A percentile compares a stretch with the other conserved stretches of the same genome.
Conservation (phyloP, 2,797 vertebrate genomes). For the Lerista edwardsae region DNA sequence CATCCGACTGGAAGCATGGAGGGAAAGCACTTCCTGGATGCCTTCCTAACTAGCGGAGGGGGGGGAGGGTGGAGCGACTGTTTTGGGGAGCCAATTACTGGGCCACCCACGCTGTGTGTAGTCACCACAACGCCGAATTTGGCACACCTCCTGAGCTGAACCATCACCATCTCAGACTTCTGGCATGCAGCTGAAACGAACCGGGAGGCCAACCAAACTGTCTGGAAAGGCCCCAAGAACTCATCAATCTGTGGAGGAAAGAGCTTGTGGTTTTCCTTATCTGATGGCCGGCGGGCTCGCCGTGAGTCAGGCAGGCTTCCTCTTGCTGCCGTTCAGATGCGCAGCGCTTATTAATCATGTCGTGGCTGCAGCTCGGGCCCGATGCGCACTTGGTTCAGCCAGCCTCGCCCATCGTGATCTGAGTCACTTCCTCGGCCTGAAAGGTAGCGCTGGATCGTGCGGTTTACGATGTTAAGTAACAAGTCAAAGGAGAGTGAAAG, state of each 20-base stretch:
- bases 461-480: neutral
- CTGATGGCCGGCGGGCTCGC: neutral
- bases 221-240: neutral
- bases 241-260: neutral
- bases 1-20: neutral
- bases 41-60: neutral
- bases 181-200: neutral
- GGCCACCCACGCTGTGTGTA: neutral
- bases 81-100: neutral
- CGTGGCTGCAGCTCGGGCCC: neutral
- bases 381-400: neutral
- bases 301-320: conserved; percentile 1
- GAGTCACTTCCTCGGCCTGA: conserved; percentile 14
- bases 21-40: neutral
- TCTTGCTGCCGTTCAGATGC: neutral
- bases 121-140: neutral
- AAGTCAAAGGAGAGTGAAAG: neutral
- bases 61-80: too few species aligned
- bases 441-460: neutral
- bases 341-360: neutral
- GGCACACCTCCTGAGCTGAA: too few species aligned
- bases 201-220: neutral
- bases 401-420: neutral
- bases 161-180: neutral
- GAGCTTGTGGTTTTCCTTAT: neutral